Evolutionary conservation across 2,113 vertebrate species (phyloP).

Genomic region (Hiodon tergisus): DNA sequence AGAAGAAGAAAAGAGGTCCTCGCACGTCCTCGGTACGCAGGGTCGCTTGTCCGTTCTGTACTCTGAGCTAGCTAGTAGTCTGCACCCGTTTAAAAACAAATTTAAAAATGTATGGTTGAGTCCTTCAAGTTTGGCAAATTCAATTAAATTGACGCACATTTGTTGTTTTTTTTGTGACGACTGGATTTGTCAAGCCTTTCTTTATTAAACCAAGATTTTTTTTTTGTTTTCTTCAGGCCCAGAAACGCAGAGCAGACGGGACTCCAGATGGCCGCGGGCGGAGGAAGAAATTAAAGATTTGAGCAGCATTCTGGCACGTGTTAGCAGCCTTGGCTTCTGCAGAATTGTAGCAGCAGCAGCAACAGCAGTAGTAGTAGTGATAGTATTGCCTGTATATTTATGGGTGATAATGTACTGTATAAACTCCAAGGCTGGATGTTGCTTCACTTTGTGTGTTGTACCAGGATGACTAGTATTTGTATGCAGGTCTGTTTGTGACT

Average conservation of each 20-base stretch:
- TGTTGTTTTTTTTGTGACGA: not conserved
- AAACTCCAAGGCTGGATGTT: conserved; percentile 71
- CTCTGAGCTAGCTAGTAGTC: not conserved
- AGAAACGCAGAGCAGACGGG: conserved; percentile 91
- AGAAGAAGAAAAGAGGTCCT: conserved; percentile 96
- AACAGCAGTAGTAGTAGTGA: conserved; percentile 55
- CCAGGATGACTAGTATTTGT: conserved; percentile 70
- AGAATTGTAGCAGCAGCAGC: not conserved
- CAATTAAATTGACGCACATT: no score
- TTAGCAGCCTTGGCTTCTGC: conserved; percentile 33
- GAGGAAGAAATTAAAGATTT: conserved; percentile 96
- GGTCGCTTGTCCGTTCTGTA: not conserved
- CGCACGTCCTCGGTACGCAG: conserved; percentile 72
- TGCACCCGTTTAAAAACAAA: not conserved
- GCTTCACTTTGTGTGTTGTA: conserved; percentile 74
- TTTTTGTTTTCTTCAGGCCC: conserved; percentile 61
- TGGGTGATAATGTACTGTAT: conserved; percentile 87
- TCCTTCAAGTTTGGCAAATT: no score
- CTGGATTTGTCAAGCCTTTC: not conserved
- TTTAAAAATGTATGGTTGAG: no score
- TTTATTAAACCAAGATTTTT: not conserved
- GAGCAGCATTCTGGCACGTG: conserved; percentile 56
- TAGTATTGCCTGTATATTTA: conserved; percentile 68
- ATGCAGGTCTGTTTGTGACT: conserved; percentile 70
- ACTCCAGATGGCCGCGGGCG: conserved; percentile 86